Percentiles rank a stretch among this genome's conserved stretches.
Evolutionary conservation across 2,888 invertebrate species (phyloP).

Genomic region (Athalia cordata): DNA sequence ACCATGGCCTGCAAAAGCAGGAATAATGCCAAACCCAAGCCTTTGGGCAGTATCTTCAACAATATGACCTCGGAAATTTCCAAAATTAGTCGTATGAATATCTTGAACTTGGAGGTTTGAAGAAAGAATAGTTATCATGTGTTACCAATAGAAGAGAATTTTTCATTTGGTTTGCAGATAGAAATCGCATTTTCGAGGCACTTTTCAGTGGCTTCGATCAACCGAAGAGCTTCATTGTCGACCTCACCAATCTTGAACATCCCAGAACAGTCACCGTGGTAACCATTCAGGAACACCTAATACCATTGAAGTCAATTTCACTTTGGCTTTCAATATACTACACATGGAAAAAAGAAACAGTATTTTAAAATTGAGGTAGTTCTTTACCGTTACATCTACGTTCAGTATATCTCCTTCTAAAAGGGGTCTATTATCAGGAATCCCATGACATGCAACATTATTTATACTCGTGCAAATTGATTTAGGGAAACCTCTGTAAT

Average conservation of each 20-base stretch:
- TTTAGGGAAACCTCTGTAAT: conserved; percentile 90
- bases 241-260: conserved; percentile 91
- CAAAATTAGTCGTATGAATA: conserved; percentile 9
- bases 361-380: neutral
- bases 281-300: conserved; percentile 87
- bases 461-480: conserved; percentile 95
- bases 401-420: conserved; percentile 92
- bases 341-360: neutral
- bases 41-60: conserved; percentile 80
- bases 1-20: conserved; percentile 92
- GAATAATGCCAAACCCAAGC: conserved; percentile 82
- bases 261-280: conserved; percentile 94
- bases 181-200: conserved; percentile 80
- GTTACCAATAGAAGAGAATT: conserved; percentile 75
- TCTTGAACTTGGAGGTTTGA: neutral
- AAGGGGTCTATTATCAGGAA: conserved; percentile 90
- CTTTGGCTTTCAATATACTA: neutral
- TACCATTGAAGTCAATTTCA: conserved; percentile 49
- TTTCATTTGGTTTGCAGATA: conserved; percentile 76
- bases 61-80: conserved; percentile 74
- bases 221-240: conserved; percentile 81
- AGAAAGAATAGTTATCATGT: neutral
- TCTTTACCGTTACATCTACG: conserved; percentile 90
- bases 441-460: conserved; percentile 94
- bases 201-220: conserved; percentile 83